phyloP scores from a whole-genome alignment of 2,113 vertebrate species.

The Pluvianellus socialis region DNA sequence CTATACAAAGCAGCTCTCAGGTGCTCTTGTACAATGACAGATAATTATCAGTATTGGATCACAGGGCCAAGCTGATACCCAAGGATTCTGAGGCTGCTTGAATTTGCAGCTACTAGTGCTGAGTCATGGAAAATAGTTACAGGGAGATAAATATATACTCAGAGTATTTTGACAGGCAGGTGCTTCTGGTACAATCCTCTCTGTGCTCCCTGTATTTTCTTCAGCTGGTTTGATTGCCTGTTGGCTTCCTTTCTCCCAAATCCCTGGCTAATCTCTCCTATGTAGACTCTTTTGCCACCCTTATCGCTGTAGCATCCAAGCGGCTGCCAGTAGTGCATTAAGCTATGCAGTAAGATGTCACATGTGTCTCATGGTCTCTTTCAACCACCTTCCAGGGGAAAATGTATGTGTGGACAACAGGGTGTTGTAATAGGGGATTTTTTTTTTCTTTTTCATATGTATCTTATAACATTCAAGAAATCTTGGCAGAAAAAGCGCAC shows the following conservation, averaged over 20 bases:
- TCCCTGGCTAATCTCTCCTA: conserved; percentile 31
- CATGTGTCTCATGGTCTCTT: neutral
- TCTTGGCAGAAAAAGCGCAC: neutral
- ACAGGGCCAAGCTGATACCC: neutral
- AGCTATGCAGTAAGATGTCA: neutral
- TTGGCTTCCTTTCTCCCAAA: conserved; percentile 48
- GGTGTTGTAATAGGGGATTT: neutral
- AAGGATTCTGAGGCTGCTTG: neutral
- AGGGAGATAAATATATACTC: neutral
- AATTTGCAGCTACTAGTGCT: neutral
- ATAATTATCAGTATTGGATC: neutral
- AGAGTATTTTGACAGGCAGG: neutral
- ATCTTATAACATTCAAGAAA: neutral
- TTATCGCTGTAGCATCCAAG: neutral
- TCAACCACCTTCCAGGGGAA: neutral
- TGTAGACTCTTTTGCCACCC: conserved; percentile 26
- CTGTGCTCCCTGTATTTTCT: conserved; percentile 22
- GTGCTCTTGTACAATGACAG: neutral
- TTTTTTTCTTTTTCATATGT: neutral
- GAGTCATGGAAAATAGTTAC: neutral
- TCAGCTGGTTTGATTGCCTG: conserved; percentile 21
- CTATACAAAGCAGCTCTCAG: neutral
- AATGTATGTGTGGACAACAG: neutral
- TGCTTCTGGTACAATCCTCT: neutral
- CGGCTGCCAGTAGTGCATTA: neutral